Evolutionary conservation across 2,888 invertebrate species (phyloP), one percentile per base, ranked within the genome.

Genomic region (Drosophila nr. perissopoda): DNA sequence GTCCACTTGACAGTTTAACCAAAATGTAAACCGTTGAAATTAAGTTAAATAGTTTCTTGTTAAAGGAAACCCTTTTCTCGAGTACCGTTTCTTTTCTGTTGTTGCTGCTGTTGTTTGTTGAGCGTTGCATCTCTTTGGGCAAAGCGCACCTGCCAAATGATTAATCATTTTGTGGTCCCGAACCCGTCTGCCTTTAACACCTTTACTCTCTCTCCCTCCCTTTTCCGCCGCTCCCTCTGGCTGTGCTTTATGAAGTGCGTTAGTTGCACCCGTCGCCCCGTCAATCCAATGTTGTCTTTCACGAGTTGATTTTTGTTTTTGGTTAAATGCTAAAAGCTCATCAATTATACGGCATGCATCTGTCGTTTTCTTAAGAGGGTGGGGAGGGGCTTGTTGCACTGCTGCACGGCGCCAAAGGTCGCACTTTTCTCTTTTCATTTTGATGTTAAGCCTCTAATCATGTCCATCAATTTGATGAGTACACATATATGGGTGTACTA

Each of bases 141-240:
- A 65, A 74, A 75, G 49, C 72, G 82, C 91, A 91, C 91, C 91
- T 91, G 91, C 91, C 91, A 91, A 91, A 91, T 91, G 91, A 91
- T 91, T 91, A 91, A 91, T 91, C 91, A 91, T 90, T 89, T 87
- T 83, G 77, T 81, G 69, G 69, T 64, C 52, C 60, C 51, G 65
- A 48, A 38, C 56, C 60, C 70, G 81, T 72, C 75, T 82, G 76
- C 77, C 73, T 74, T 73, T 75, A 82, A 83, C 85, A 88, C 88
- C 85, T 88, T 81, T 76, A 31, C 60, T 38, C 56, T 40, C 36
- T 49, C 65, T 8, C 34, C 11, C 1, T 21, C 49, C 4, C 40
- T 16, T 0, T 21, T 57, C 16, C 36, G 56, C 40, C 48, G 27
- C 45, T 53, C 36, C 54, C 53, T 34, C 49, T 51, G 59, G 48